These are phyloP conservation scores for Sebastes elongatus DNA, from an alignment of 2,797 vertebrate genomes.

Conservation along the genomic window DNA sequence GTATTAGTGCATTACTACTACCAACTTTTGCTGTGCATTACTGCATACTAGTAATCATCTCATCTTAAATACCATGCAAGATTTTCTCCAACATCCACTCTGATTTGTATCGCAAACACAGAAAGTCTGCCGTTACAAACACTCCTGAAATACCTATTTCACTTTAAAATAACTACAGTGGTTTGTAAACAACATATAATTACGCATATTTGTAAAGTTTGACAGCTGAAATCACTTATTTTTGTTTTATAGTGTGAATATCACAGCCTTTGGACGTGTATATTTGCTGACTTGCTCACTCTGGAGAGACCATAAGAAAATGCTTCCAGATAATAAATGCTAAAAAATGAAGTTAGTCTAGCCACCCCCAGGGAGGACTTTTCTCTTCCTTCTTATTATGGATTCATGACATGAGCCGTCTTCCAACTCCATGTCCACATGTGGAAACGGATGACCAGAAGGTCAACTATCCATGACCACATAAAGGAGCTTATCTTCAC, in stretches of 20 bases:
- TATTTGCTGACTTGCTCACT: not conserved
- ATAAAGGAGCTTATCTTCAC: conserved; percentile 22
- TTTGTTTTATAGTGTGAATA: no score
- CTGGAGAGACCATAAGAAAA: not conserved
- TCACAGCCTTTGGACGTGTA: not conserved
- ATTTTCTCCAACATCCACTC: not conserved
- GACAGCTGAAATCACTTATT: not conserved
- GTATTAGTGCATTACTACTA: not conserved
- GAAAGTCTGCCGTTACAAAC: not conserved
- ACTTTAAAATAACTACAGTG: not conserved
- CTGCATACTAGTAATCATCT: not conserved
- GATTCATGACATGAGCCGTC: conserved; percentile 15
- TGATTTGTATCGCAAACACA: not conserved
- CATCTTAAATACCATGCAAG: not conserved
- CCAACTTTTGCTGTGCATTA: no score
- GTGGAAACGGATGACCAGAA: conserved; percentile 39
- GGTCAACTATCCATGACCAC: conserved; percentile 23
- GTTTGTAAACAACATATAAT: not conserved
- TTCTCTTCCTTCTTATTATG: not conserved
- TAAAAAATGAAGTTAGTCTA: not conserved
- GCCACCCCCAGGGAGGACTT: not conserved
- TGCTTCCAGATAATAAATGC: not conserved
- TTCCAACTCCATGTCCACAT: not conserved
- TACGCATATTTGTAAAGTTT: not conserved
- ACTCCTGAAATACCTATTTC: not conserved